Conservation (phyloP, 2,113 vertebrate genomes). For the Hippolais icterina region DNA sequence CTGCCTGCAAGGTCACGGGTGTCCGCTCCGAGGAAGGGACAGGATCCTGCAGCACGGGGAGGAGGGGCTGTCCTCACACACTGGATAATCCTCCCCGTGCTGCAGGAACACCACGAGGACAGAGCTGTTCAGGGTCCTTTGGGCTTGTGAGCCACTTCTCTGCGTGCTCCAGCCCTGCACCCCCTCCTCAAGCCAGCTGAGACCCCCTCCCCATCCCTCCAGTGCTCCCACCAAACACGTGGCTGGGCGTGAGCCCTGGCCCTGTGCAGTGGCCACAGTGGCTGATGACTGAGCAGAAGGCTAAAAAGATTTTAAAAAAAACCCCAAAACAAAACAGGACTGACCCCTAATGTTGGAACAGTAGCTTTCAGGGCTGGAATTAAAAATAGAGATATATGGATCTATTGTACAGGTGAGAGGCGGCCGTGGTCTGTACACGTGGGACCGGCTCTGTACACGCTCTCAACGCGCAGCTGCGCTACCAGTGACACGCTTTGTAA, state of each 20-base stretch:
- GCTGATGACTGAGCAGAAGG: neutral
- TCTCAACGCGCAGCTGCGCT: neutral
- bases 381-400: conserved; percentile 46
- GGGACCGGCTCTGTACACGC: conserved; percentile 7
- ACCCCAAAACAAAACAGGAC: neutral
- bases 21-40: neutral
- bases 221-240: neutral
- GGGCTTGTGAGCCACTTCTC: neutral
- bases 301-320: neutral
- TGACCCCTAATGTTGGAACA: neutral
- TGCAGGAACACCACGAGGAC: neutral
- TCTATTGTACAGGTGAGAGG: conserved; percentile 12
- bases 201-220: neutral
- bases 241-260: fast-evolving
- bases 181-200: neutral
- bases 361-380: neutral
- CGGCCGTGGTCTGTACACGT: neutral
- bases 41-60: neutral
- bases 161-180: neutral
- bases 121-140: neutral
- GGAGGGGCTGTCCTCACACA: neutral
- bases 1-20: neutral
- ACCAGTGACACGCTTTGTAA: neutral
- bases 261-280: fast-evolving
- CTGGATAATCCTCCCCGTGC: neutral